Base-by-base conservation (phyloP, 2,797 vertebrate species). In the Amazona ochrocephala region DNA sequence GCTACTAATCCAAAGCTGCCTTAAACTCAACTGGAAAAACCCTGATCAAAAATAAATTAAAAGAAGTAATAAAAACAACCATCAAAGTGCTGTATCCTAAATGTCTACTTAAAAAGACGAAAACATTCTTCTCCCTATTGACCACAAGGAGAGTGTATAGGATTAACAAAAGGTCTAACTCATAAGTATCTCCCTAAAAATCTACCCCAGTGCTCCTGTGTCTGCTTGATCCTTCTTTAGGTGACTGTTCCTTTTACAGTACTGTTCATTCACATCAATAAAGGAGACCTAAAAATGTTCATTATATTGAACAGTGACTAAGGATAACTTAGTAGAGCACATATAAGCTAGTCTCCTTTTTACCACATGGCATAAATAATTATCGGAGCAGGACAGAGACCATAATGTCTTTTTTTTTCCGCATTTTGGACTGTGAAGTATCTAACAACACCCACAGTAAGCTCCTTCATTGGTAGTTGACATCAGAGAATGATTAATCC, bases 31-130 rank as follows among this genome's bases (percentile, higher is more conserved):
- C 4, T 32, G 26, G 37, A 80, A 75, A 53, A 75, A 47, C 37
- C 0, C 0, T 4, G 66, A 44, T 1, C 0, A 23, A 60, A 72
- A 58, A 13, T 11, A 56, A 54, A 60, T 7, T 5, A 15, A 47
- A 45, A n/a, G 19, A 45, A n/a, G 30, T 4, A 41, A 19, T 47
- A 34, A 78, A 74, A 83, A 1, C 5, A 71, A 42, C 7, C 29
- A 62, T 20, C 21, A 61, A 84, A 65, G 7, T 56, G 3, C 39
- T 53, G 4, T 61, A 26, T 30, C 13, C 22, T 83, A 34, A 86
- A 83, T 30, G 11, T 11, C 23, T 41, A 10, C 21, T 54, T 94
- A 7, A 84, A 65, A 80, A 65, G 18, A 80, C 26, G 15, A 68
- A 78, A 32, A 2, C 0, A 3, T 89, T 58, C 74, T 94, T 23